Percentiles rank a stretch among this genome's conserved stretches.
Evolutionary conservation across 2,113 vertebrate genomes (phyloP).

Genomic region (Chroicocephalus ridibundus): DNA sequence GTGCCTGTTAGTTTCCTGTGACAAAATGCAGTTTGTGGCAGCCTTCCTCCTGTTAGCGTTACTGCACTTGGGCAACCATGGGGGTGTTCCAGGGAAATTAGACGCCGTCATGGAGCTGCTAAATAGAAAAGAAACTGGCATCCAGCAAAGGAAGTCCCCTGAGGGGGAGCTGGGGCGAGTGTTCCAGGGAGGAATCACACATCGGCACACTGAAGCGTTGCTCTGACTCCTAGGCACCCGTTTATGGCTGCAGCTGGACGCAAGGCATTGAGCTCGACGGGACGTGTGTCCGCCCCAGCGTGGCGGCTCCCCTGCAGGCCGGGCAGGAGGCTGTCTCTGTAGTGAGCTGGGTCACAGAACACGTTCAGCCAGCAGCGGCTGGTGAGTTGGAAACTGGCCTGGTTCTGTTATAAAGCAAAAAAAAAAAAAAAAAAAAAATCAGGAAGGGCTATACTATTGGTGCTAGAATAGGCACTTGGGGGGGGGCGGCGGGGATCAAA

Average conservation of each 20-base stretch:
- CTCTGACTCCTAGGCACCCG: not conserved
- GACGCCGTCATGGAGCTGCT: not conserved
- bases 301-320: not conserved
- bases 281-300: not conserved
- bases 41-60: not conserved
- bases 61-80: not conserved
- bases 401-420: not conserved
- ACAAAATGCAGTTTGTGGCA: not conserved
- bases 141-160: not conserved
- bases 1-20: not conserved
- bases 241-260: not conserved
- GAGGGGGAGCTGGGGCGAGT: not conserved
- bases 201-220: not conserved
- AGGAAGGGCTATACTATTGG: not conserved
- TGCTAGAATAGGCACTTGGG: not conserved
- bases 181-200: not conserved
- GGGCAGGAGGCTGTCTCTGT: no score
- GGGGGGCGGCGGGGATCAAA: no score
- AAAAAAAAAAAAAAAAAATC: no score
- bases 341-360: not conserved
- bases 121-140: not conserved
- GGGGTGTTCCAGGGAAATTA: not conserved
- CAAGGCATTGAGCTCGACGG: not conserved
- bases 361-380: not conserved
- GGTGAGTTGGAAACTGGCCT: not conserved